These are phyloP conservation scores for Chymomyza amoena DNA, from an alignment of 2,888 invertebrate species.

Conservation along the genomic window DNA sequence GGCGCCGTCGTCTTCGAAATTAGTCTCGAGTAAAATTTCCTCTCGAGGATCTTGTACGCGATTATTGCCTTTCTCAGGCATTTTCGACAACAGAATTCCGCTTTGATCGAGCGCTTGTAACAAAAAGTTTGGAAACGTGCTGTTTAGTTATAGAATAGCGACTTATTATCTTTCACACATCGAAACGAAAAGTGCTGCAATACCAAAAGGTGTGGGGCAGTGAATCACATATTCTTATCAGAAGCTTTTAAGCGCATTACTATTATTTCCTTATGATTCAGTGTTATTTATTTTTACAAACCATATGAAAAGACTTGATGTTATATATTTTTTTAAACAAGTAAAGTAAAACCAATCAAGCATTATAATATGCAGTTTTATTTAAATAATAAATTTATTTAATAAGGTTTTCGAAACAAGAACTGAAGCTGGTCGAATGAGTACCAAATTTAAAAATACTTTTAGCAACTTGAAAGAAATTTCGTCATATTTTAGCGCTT, in stretches of 20 bases:
- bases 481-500: too few relatives aligned
- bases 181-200: neutral
- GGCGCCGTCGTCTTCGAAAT: slow-evolving; percentile 79
- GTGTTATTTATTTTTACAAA: too few relatives aligned
- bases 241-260: neutral
- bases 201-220: neutral
- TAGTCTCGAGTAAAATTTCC: slow-evolving; percentile 79
- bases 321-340: too few relatives aligned
- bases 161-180: neutral
- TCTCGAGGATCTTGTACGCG: slow-evolving; percentile 78
- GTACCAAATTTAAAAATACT: too few relatives aligned
- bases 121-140: neutral
- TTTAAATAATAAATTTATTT: too few relatives aligned
- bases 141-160: neutral
- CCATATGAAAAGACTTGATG: too few relatives aligned
- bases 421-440: too few relatives aligned
- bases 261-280: too few relatives aligned
- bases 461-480: too few relatives aligned
- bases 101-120: slow-evolving; percentile 28
- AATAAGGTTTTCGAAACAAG: too few relatives aligned
- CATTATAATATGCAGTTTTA: too few relatives aligned
- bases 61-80: slow-evolving; percentile 63
- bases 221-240: neutral
- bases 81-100: slow-evolving; percentile 47
- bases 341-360: too few relatives aligned